A percentile compares a stretch with the other conserved stretches of the same genome.
These are phyloP conservation scores for Amorpha juglandis DNA, from an alignment of 2,888 invertebrate genomes.

Conservation along the genomic window DNA sequence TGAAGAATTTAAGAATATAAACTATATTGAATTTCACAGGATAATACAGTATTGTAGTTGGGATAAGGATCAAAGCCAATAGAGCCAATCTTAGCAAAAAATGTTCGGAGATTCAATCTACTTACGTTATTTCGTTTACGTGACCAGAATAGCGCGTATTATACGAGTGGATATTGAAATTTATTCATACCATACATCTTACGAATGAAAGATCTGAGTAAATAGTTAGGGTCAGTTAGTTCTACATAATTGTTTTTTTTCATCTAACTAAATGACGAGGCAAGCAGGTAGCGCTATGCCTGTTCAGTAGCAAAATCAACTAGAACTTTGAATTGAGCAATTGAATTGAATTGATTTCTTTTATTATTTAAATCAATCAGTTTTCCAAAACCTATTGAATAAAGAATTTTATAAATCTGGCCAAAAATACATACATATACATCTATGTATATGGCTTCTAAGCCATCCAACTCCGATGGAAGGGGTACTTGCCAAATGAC, in stretches of 20 bases:
- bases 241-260: background rate
- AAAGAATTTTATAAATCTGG: too few species aligned
- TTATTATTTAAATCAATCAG: too few species aligned
- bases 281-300: too few species aligned
- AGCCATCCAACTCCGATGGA: too few species aligned
- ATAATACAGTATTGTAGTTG: constrained; percentile 35
- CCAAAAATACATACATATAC: too few species aligned
- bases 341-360: too few species aligned
- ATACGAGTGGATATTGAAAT: constrained; percentile 53
- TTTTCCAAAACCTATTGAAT: too few species aligned
- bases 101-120: constrained; percentile 68
- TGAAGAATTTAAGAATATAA: background rate
- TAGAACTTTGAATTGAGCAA: too few species aligned
- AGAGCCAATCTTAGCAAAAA: constrained; percentile 62
- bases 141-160: constrained; percentile 56
- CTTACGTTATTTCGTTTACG: constrained; percentile 69
- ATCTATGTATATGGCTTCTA: too few species aligned
- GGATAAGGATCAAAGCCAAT: constrained; percentile 62
- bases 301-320: too few species aligned
- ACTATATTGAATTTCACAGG: background rate
- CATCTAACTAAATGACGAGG: background rate
- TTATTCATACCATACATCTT: constrained; percentile 56
- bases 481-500: too few species aligned
- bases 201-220: constrained; percentile 45
- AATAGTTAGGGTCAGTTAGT: constrained; percentile 38